A percentile compares a stretch with the other conserved stretches of the same genome.
phyloP scores from a whole-genome alignment of 2,797 vertebrate genomes.

The Anolis apletophallus region DNA sequence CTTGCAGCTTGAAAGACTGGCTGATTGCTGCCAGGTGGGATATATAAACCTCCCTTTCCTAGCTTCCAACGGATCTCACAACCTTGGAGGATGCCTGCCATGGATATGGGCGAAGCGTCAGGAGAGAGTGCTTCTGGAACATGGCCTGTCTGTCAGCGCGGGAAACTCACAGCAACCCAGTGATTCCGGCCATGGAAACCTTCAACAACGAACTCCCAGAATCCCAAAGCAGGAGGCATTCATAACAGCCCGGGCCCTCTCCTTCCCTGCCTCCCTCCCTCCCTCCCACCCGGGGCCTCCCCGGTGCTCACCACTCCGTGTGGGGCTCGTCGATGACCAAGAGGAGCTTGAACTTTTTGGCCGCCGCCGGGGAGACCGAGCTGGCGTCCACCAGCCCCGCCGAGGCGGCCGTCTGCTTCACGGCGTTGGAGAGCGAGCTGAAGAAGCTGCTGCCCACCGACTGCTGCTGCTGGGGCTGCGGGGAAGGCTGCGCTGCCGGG shows the following conservation, averaged over 20 bases:
- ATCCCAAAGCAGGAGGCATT: neutral
- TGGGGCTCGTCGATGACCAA: constrained; percentile 94
- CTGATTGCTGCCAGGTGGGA: too few species aligned
- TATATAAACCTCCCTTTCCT: too few species aligned
- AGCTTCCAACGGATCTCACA: too few species aligned
- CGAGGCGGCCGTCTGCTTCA: constrained; percentile 95
- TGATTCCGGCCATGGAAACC: too few species aligned
- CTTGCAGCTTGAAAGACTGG: too few species aligned
- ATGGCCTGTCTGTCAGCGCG: too few species aligned
- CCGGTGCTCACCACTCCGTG: constrained; percentile 88
- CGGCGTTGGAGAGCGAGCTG: constrained; percentile 94
- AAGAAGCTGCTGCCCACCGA: constrained; percentile 90
- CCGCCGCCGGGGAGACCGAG: constrained; percentile 76
- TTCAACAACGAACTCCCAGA: too few species aligned
- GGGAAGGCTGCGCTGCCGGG: constrained; percentile 61
- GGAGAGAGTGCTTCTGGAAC: too few species aligned
- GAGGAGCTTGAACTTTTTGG: constrained; percentile 92
- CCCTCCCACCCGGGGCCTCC: neutral
- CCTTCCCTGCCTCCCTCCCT: neutral
- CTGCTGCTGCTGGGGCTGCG: constrained; percentile 73
- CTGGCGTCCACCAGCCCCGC: constrained; percentile 91
- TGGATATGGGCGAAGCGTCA: too few species aligned
- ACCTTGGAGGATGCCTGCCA: too few species aligned
- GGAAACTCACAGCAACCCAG: too few species aligned
- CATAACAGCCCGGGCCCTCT: neutral